Base-by-base conservation (phyloP, 2,113 vertebrate species). In the Athene cunicularia region DNA sequence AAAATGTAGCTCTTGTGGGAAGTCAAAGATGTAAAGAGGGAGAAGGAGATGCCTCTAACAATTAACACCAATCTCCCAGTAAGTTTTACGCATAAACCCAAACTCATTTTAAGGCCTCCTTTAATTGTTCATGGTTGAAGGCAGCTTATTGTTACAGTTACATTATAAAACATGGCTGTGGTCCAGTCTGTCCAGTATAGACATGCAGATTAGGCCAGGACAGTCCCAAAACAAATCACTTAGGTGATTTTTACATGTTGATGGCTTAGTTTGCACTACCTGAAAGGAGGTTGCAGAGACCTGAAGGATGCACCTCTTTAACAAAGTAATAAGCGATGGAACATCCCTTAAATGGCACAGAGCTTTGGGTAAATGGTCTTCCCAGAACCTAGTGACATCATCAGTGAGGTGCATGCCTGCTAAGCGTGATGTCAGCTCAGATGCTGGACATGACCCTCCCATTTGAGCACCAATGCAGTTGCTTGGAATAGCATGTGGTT, bases 161-260 rank as follows among this genome's bases (percentile, higher is more conserved):
- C 0, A 0, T 74, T 45, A 30, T 11, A 82, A 20, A 58, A 16
- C 30, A 0, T 49, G n/a, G 35, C 56, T 86, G 30, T 45, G 37
- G 64, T 62, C 13, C 55, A 28, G 24, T 41, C 64, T 77, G 55
- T 14, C 45, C 26, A 49, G 66, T 49, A 12, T 1, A 5, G 49
- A 37, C 41, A 50, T 5, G 11, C 3, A 5, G 37, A 21, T 62
- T 62, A 3, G 14, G 5, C 27, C 1, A 5, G 28, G 49, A 49
- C 39, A 56, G 35, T 22, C 55, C 35, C 6, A 6, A 73, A 86
- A 47, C 28, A 74, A 81, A 59, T 26, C 60, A 41, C 41, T 14
- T 14, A 5, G 18, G 26, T 1, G 5, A 50, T 26, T 74, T 59
- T 55, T 50, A 50, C 12, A 21, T 17, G 52, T 81, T n/a, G 14